Conservation (phyloP, 2,113 vertebrate genomes). For the Plecotus auritus region DNA sequence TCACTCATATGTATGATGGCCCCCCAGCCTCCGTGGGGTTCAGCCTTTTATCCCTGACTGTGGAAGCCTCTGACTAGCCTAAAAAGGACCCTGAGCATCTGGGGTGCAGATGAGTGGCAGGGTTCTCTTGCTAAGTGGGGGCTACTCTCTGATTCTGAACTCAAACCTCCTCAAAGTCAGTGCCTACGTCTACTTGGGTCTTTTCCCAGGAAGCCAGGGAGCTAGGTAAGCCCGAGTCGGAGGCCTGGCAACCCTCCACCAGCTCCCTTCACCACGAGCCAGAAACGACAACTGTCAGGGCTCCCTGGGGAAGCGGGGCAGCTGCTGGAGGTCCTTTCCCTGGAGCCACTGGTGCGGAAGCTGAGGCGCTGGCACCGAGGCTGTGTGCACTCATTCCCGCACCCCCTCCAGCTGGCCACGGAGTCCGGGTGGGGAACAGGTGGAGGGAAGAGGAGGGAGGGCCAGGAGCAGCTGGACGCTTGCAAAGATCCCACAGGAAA, state of each 20-base stretch:
- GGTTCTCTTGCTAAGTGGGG: neutral
- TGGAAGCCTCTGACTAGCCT: neutral
- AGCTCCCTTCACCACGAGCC: neutral
- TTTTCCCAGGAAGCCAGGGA: neutral
- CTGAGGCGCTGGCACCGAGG: neutral
- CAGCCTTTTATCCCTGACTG: neutral
- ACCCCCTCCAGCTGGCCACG: neutral
- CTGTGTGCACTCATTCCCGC: neutral
- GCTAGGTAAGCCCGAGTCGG: neutral
- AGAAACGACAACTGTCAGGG: constrained; percentile 22
- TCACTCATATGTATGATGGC: neutral
- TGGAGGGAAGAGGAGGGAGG: neutral
- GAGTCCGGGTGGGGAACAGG: neutral
- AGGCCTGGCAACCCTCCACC: neutral
- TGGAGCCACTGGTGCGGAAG: neutral
- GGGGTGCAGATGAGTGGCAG: neutral
- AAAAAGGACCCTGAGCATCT: neutral
- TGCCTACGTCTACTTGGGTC: neutral
- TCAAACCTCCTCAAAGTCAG: neutral
- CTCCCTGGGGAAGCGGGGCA: constrained; percentile 4
- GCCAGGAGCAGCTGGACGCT: constrained; percentile 36
- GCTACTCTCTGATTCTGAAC: neutral
- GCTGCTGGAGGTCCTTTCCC: constrained; percentile 36
- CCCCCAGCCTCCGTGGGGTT: neutral
- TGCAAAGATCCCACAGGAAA: neutral